phyloP scores from a whole-genome alignment of 2,113 vertebrate species.

The Ptilorrhoa leucosticta region DNA sequence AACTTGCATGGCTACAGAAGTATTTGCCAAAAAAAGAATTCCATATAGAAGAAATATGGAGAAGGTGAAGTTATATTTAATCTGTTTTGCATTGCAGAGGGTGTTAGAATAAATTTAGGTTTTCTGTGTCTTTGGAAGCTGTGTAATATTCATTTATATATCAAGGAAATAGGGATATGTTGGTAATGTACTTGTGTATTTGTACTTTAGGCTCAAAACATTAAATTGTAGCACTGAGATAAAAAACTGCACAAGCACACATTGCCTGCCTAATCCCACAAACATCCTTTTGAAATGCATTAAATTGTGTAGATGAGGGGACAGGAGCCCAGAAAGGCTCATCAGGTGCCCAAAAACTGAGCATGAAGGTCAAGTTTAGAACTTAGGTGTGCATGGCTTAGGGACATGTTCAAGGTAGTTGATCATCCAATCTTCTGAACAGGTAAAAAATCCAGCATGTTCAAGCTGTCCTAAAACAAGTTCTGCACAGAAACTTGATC shows the following conservation, averaged over 20 bases:
- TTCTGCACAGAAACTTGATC: not conserved
- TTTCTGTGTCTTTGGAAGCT: not conserved
- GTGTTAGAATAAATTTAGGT: not conserved
- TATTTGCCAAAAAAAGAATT: not conserved
- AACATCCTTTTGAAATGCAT: not conserved
- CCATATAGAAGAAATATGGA: not conserved
- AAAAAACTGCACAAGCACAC: not conserved
- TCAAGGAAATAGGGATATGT: not conserved
- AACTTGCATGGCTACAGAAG: not conserved
- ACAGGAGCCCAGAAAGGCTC: not conserved
- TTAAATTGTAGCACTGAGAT: not conserved
- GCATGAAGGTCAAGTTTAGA: not conserved
- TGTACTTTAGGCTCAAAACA: not conserved
- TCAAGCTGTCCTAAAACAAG: not conserved
- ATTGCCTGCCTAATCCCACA: not conserved
- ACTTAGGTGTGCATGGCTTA: not conserved
- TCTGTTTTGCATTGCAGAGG: not conserved
- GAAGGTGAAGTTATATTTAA: not conserved
- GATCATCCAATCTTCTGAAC: not conserved
- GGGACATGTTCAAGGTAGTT: not conserved
- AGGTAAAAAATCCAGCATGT: not conserved
- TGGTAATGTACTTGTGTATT: not conserved
- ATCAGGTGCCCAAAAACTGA: not conserved
- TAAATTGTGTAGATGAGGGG: not conserved
- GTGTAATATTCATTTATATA: not conserved